Percentiles rank a stretch among this genome's conserved stretches.
Evolutionary conservation across 2,888 invertebrate species (phyloP).

Genomic region (Epiperipatus broadwayi): DNA sequence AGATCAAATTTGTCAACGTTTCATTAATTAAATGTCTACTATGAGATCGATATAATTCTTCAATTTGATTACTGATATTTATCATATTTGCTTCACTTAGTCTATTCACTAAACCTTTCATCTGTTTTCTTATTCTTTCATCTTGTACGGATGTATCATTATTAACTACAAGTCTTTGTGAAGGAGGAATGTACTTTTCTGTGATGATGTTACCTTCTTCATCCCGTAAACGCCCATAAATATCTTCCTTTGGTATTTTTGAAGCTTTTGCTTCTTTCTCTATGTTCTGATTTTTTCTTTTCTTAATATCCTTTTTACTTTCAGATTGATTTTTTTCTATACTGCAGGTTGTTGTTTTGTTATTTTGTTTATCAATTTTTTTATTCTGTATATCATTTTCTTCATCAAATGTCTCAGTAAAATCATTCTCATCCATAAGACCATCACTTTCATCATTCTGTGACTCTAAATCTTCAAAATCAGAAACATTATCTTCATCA

Average conservation of each 20-base stretch:
- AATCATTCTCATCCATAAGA: conserved; percentile 16
- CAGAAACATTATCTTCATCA: conserved; percentile 18
- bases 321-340: conserved; percentile 15
- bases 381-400: conserved; percentile 8
- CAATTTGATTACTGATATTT: conserved; percentile 55
- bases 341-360: conserved; percentile 17
- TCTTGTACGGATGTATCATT: conserved; percentile 26
- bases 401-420: conserved; percentile 17
- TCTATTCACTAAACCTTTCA: conserved; percentile 69
- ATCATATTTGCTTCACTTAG: conserved; percentile 62
- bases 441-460: conserved; percentile 5
- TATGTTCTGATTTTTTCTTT: conserved; percentile 6
- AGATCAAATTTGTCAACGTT: conserved; percentile 45
- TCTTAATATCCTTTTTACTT: background rate
- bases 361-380: conserved; percentile 17
- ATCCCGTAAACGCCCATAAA: conserved; percentile 69
- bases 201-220: conserved; percentile 53
- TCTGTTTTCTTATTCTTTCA: conserved; percentile 48
- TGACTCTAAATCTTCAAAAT: conserved; percentile 17
- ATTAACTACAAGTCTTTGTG: conserved; percentile 37
- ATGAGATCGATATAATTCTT: conserved; percentile 45
- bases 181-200: conserved; percentile 63
- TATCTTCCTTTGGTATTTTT: conserved; percentile 52
- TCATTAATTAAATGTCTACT: conserved; percentile 46
- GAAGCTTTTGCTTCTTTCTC: background rate